These are phyloP conservation scores for Boleophthalmus pectinirostris DNA, from an alignment of 2,113 vertebrate species.

Conservation along the genomic window DNA sequence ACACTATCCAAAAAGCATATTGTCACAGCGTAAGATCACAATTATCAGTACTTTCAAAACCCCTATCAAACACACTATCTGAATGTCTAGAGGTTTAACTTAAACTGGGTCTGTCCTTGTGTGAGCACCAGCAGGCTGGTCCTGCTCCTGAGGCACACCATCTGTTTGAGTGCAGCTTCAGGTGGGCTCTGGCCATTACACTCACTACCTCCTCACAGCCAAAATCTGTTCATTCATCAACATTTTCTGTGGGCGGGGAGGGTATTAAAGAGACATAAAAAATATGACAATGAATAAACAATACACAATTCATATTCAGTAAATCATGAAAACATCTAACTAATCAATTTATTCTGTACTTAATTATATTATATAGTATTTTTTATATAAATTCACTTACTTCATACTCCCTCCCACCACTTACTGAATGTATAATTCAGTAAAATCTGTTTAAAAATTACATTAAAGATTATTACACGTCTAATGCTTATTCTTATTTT, in stretches of 20 bases:
- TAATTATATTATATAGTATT: background rate
- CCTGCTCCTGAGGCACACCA: background rate
- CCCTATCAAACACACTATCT: too few relatives aligned
- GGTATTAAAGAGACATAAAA: background rate
- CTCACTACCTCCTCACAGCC: conserved; percentile 3
- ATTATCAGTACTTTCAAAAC: too few relatives aligned
- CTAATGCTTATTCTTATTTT: conserved; percentile 9
- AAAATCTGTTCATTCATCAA: conserved; percentile 10
- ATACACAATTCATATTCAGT: background rate
- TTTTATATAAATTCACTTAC: background rate
- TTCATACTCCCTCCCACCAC: background rate
- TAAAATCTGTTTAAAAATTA: conserved; percentile 11
- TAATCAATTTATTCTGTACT: background rate
- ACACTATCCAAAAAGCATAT: too few relatives aligned
- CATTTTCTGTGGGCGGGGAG: background rate
- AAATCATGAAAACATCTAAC: background rate
- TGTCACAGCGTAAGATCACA: too few relatives aligned
- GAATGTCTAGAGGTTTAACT: background rate
- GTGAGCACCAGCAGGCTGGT: background rate
- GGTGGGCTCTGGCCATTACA: conserved; percentile 4
- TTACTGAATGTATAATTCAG: conserved; percentile 10
- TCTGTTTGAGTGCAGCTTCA: conserved; percentile 3
- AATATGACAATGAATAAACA: background rate
- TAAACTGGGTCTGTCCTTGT: background rate
- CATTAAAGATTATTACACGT: conserved; percentile 1